Conservation (phyloP, 2,888 invertebrate species). For the Conus canariensis region DNA sequence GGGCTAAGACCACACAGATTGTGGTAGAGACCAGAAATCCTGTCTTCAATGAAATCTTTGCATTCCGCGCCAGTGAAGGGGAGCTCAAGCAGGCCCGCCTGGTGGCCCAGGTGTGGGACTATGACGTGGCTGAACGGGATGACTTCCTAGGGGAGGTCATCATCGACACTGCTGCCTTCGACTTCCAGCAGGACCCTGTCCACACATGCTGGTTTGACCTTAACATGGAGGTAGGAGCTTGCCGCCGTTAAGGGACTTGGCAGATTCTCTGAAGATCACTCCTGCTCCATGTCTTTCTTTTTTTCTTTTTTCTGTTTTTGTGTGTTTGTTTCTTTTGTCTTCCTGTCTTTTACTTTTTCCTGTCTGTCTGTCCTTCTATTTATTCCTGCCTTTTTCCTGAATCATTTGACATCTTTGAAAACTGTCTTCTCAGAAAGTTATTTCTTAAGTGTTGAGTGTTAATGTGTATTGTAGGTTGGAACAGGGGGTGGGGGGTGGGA, state of each 20-base stretch:
- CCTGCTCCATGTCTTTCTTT: not conserved
- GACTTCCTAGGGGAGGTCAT: constrained; percentile 73
- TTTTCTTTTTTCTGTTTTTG: not conserved
- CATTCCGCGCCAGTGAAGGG: constrained; percentile 64
- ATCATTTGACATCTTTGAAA: too few relatives aligned
- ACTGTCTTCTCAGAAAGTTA: too few relatives aligned
- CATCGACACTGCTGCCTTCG: constrained; percentile 63
- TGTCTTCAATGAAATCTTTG: constrained; percentile 73
- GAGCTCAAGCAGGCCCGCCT: constrained; percentile 61
- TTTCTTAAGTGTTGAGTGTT: too few relatives aligned
- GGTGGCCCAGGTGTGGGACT: constrained; percentile 71
- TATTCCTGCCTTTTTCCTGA: too few relatives aligned
- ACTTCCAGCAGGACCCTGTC: constrained; percentile 63
- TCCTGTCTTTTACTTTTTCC: too few relatives aligned
- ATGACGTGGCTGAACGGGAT: constrained; percentile 66
- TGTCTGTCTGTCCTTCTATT: too few relatives aligned
- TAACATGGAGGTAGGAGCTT: constrained; percentile 67
- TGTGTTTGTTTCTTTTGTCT: too few relatives aligned
- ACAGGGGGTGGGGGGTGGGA: too few relatives aligned
- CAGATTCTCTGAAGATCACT: not conserved
- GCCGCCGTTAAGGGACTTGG: not conserved
- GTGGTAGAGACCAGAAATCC: constrained; percentile 66
- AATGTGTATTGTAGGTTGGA: too few relatives aligned
- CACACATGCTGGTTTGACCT: constrained; percentile 72
- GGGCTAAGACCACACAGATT: constrained; percentile 62